Percentiles rank a stretch among this genome's conserved stretches.
phyloP scores from a whole-genome alignment of 1,140 invertebrate species.

The Heliothis subflexa region DNA sequence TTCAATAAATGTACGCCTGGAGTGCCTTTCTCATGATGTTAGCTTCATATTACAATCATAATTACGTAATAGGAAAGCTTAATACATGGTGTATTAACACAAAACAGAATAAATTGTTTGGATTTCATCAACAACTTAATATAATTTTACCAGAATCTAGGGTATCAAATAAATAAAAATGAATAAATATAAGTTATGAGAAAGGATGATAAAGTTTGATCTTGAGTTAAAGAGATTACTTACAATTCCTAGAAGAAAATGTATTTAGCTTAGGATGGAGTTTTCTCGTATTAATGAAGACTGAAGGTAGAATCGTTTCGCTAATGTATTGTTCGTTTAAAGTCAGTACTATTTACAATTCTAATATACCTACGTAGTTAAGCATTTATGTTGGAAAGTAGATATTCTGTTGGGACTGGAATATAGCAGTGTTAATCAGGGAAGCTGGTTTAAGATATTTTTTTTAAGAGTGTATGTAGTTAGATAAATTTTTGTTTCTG shows the following conservation, averaged over 20 bases:
- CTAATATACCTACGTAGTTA: neutral
- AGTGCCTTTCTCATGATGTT: constrained; percentile 65
- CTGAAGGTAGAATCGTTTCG: neutral
- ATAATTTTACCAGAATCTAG: neutral
- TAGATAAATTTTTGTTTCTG: no score
- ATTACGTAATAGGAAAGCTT: constrained; percentile 31
- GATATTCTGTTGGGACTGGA: neutral
- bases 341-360: neutral
- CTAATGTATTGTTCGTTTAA: neutral
- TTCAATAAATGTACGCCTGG: constrained; percentile 73
- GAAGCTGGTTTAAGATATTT: no score
- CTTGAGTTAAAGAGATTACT: neutral
- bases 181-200: constrained; percentile 16
- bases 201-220: constrained; percentile 10
- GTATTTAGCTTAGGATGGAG: neutral
- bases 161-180: neutral
- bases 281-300: neutral
- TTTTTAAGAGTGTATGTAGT: no score
- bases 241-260: neutral
- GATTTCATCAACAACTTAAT: neutral
- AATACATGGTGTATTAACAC: neutral
- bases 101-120: neutral
- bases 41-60: constrained; percentile 54
- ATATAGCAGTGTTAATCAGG: no score
- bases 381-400: neutral